Percentiles rank a stretch among this genome's conserved stretches.
Evolutionary conservation across 2,888 invertebrate species (phyloP).

Genomic region (Cenopis cana): DNA sequence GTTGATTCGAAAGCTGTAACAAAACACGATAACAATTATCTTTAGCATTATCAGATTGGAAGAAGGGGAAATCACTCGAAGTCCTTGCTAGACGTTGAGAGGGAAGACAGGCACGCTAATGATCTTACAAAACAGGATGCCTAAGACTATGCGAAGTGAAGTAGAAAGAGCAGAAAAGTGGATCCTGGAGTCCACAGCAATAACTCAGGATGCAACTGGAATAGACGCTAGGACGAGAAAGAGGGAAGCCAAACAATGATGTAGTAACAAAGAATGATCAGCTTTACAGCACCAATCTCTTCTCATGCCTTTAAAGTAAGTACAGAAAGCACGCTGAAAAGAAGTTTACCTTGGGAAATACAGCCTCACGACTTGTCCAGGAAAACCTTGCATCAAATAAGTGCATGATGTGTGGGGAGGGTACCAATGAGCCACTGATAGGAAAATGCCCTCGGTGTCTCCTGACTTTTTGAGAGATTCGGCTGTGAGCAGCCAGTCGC

Average conservation of each 20-base stretch:
- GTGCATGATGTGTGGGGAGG: conserved; percentile 97
- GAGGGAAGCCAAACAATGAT: not conserved
- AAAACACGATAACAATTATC: conserved; percentile 23
- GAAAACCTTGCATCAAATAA: conserved; percentile 94
- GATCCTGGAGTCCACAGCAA: no score
- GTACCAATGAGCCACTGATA: conserved; percentile 97
- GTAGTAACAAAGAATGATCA: not conserved
- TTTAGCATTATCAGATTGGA: not conserved
- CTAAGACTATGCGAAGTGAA: no score
- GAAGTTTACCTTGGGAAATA: conserved; percentile 92
- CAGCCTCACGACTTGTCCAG: conserved; percentile 94
- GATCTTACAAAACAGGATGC: no score
- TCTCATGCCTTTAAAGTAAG: not conserved
- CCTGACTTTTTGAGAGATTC: conserved; percentile 91
- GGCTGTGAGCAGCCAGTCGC: conserved; percentile 95
- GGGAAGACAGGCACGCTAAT: no score
- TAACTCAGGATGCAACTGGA: no score
- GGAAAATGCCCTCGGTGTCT: conserved; percentile 94
- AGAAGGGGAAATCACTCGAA: no score
- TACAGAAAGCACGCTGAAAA: not conserved
- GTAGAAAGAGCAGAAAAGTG: no score
- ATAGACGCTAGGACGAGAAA: no score
- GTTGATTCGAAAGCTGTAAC: conserved; percentile 92
- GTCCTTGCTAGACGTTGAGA: no score
- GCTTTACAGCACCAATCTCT: not conserved